These are phyloP conservation scores for Eupelmus urozonus DNA, from an alignment of 2,888 invertebrate species.

Conservation along the genomic window DNA sequence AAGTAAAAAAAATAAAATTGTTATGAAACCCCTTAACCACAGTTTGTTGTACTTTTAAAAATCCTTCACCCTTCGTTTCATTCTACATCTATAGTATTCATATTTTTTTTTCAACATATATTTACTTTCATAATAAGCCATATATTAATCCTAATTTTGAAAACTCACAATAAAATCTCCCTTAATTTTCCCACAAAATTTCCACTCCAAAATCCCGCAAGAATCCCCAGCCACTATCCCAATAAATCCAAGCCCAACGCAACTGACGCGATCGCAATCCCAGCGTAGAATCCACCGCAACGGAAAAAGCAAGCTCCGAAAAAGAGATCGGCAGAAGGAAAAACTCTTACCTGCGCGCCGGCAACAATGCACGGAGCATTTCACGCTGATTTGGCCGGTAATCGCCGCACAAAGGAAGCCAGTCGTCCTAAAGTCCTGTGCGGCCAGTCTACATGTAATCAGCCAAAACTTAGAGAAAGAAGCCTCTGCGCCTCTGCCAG, in stretches of 20 bases:
- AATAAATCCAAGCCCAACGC: too few relatives aligned
- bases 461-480: constrained; percentile 49
- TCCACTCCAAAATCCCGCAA: too few relatives aligned
- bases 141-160: too few relatives aligned
- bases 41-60: background rate
- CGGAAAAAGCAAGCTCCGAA: background rate
- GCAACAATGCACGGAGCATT: constrained; percentile 63
- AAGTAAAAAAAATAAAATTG: constrained; percentile 41
- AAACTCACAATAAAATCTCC: too few relatives aligned
- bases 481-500: background rate
- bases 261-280: background rate
- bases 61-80: background rate
- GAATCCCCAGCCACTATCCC: too few relatives aligned
- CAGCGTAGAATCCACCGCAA: too few relatives aligned
- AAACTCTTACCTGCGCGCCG: constrained; percentile 36
- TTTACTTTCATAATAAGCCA: too few relatives aligned
- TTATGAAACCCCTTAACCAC: constrained; percentile 33
- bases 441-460: constrained; percentile 68
- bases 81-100: background rate
- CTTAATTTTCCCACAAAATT: too few relatives aligned
- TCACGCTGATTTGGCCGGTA: constrained; percentile 74
- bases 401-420: constrained; percentile 72
- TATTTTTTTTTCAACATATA: background rate
- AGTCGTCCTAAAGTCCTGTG: constrained; percentile 47
- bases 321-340: background rate